Conservation (phyloP, 35 echinoderm and acorn worm genomes). For the Eucidaris tribuloides region DNA sequence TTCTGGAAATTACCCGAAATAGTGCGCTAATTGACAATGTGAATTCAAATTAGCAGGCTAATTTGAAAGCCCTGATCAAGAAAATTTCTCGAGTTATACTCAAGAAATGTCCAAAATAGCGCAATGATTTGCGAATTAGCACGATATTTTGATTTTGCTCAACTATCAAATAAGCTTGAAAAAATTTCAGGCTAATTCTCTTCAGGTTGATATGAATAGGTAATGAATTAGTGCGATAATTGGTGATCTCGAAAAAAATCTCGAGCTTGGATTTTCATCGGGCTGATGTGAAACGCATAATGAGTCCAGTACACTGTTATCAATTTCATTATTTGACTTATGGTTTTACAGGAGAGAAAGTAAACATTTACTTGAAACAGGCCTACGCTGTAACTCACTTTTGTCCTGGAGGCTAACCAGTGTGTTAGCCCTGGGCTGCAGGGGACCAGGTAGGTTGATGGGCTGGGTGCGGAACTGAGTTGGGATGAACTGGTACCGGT, state of each 20-base stretch:
- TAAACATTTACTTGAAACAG: not conserved
- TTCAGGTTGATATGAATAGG: not conserved
- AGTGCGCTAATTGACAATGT: too few species aligned
- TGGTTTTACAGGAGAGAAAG: not conserved
- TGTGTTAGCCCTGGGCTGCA: slow-evolving; percentile 26
- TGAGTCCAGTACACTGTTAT: not conserved
- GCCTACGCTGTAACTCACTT: slow-evolving; percentile 33
- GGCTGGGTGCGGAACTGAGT: slow-evolving; percentile 86
- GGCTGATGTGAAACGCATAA: not conserved
- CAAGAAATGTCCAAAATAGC: too few species aligned
- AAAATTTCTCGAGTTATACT: too few species aligned
- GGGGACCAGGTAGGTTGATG: slow-evolving; percentile 62
- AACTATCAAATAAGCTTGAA: too few species aligned
- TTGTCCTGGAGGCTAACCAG: slow-evolving; percentile 65
- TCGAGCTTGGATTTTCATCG: too few species aligned
- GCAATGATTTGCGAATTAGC: too few species aligned
- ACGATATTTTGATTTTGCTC: too few species aligned
- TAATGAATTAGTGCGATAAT: not conserved
- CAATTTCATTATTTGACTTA: not conserved
- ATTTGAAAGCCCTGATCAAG: too few species aligned
- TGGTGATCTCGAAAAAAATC: too few species aligned
- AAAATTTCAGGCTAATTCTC: too few species aligned
- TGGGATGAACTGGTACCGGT: slow-evolving; percentile 86
- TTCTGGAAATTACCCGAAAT: too few species aligned
- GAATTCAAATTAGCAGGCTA: too few species aligned